A percentile compares a stretch with the other conserved stretches of the same genome.
These are phyloP conservation scores for Morinoia aosen DNA, from an alignment of 2,888 invertebrate genomes.

Conservation along the genomic window DNA sequence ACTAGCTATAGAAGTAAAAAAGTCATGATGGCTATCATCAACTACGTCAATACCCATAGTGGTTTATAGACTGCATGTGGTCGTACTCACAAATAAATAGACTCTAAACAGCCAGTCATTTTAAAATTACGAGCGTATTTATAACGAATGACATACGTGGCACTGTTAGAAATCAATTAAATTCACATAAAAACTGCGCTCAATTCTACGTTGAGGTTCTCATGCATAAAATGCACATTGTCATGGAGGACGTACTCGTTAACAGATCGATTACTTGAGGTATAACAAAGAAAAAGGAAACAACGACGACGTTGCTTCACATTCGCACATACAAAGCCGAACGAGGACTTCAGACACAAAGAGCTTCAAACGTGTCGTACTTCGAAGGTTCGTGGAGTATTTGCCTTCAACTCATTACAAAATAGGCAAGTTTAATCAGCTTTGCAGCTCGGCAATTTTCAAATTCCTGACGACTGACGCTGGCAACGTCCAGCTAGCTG, in stretches of 20 bases:
- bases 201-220: neutral
- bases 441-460: neutral
- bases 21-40: neutral
- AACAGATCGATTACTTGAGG: neutral
- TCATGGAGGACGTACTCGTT: neutral
- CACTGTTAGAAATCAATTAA: neutral
- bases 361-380: neutral
- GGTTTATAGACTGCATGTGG: neutral
- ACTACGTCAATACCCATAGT: neutral
- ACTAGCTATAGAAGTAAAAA: neutral
- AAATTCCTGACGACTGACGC: neutral
- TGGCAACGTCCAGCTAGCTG: neutral
- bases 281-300: neutral
- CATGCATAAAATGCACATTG: neutral
- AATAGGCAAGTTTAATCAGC: neutral
- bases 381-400: neutral
- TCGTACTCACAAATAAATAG: neutral
- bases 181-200: neutral
- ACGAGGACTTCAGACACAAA: neutral
- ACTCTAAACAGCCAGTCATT: neutral
- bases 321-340: neutral
- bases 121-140: neutral
- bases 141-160: neutral
- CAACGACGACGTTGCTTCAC: neutral
- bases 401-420: neutral